Evolutionary conservation across 2,113 vertebrate genomes (phyloP).

Genomic region (Mormyrus iriodes): DNA sequence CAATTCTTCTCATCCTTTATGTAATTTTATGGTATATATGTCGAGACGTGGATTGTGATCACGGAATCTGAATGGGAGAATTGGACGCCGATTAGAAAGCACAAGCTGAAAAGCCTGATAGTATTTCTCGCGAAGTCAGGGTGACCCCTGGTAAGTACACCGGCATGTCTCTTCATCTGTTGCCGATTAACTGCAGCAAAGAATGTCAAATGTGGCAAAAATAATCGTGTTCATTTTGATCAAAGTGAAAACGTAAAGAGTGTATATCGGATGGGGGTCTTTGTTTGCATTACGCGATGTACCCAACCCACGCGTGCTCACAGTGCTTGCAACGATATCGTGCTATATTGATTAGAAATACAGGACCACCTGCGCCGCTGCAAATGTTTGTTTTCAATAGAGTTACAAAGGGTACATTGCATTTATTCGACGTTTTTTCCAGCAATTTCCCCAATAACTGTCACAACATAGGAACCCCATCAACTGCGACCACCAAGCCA

Average conservation of each 20-base stretch:
- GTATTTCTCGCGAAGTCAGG: slow-evolving; percentile 24
- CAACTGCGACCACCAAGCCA: neutral
- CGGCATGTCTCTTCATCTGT: slow-evolving; percentile 14
- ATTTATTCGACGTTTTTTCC: neutral
- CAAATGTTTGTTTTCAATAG: neutral
- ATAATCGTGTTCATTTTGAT: neutral
- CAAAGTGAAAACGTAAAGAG: neutral
- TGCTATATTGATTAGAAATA: neutral
- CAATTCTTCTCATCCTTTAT: slow-evolving; percentile 81
- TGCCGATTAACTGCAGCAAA: neutral
- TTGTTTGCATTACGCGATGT: neutral
- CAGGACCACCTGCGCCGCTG: neutral
- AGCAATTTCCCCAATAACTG: neutral
- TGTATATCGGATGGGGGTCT: neutral
- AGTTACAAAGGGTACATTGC: neutral
- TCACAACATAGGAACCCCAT: neutral
- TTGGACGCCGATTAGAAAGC: slow-evolving; percentile 28
- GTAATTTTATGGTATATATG: slow-evolving; percentile 87
- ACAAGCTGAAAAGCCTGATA: slow-evolving; percentile 18
- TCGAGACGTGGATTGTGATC: slow-evolving; percentile 80
- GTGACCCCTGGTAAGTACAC: slow-evolving; percentile 43
- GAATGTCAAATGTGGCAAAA: neutral
- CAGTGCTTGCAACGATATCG: neutral
- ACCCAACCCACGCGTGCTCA: neutral
- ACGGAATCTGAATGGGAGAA: slow-evolving; percentile 66